phyloP scores from a whole-genome alignment of 2,888 invertebrate species.

The Phaonia tiefii region DNA sequence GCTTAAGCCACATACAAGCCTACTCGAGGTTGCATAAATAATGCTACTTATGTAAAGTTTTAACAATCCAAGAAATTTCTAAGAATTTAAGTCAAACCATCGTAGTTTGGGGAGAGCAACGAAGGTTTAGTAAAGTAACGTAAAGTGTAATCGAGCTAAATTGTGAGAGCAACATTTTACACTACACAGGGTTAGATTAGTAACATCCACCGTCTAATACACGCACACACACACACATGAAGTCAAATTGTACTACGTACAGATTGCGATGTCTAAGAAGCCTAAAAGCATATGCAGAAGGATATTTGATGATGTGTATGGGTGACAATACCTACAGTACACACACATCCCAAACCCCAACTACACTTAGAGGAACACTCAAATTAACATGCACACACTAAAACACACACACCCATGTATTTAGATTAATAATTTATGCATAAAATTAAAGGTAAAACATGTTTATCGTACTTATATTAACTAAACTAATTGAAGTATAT shows the following conservation, averaged over 20 bases:
- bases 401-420: constrained; percentile 40
- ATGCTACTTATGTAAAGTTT: constrained; percentile 55
- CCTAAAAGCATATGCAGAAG: constrained; percentile 71
- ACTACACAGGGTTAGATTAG: not conserved
- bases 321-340: no score
- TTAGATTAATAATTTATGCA: constrained; percentile 77
- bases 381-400: not conserved
- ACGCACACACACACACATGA: constrained; percentile 5
- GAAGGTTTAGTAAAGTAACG: constrained; percentile 27
- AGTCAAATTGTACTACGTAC: no score
- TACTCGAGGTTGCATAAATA: constrained; percentile 40
- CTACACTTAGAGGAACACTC: no score
- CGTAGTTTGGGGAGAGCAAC: constrained; percentile 7
- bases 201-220: not conserved
- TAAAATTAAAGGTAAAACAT: constrained; percentile 68
- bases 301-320: not conserved
- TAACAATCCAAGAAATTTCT: constrained; percentile 53
- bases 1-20: not conserved
- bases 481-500: constrained; percentile 21
- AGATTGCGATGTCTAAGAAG: no score
- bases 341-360: no score
- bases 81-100: constrained; percentile 55
- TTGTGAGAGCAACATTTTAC: constrained; percentile 63
- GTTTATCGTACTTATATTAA: constrained; percentile 39
- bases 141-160: constrained; percentile 59